These are phyloP conservation scores for Oncorhynchus tshawytscha DNA, from an alignment of 2,113 vertebrate species.

Conservation along the genomic window DNA sequence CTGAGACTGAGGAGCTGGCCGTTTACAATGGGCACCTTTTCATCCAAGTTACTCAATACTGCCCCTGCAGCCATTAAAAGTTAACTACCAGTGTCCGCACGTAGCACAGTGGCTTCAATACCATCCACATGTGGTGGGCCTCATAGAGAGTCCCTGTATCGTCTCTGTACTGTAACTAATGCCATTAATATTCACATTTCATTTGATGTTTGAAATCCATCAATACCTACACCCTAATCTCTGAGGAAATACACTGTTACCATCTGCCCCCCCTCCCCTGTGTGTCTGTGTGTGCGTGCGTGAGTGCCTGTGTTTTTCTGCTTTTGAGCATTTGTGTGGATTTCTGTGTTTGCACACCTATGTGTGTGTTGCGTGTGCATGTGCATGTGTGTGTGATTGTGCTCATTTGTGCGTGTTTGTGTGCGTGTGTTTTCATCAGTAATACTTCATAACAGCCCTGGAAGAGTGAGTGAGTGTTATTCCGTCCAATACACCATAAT, in stretches of 20 bases:
- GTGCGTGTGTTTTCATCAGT: not conserved
- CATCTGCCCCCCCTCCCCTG: no score
- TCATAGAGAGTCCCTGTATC: not conserved
- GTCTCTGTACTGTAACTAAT: not conserved
- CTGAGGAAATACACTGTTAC: not conserved
- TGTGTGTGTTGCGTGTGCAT: not conserved
- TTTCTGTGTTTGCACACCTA: no score
- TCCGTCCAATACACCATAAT: not conserved
- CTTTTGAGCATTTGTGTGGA: not conserved
- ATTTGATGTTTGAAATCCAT: not conserved
- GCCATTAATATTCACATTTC: not conserved
- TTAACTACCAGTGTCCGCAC: no score
- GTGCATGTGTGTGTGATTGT: not conserved
- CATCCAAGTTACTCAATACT: no score
- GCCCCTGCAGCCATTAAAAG: no score
- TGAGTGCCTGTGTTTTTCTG: conserved; percentile 6
- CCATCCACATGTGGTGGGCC: not conserved
- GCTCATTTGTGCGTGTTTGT: not conserved
- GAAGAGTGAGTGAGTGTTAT: not conserved
- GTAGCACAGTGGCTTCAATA: not conserved
- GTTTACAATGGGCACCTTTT: no score
- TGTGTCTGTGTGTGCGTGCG: not conserved
- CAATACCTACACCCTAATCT: not conserved
- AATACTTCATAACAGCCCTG: not conserved
- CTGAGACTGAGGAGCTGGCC: no score